Evolutionary conservation across 1,140 invertebrate species (phyloP), one percentile per base, ranked within the genome.

Genomic region (Drosophila paulistorum): DNA sequence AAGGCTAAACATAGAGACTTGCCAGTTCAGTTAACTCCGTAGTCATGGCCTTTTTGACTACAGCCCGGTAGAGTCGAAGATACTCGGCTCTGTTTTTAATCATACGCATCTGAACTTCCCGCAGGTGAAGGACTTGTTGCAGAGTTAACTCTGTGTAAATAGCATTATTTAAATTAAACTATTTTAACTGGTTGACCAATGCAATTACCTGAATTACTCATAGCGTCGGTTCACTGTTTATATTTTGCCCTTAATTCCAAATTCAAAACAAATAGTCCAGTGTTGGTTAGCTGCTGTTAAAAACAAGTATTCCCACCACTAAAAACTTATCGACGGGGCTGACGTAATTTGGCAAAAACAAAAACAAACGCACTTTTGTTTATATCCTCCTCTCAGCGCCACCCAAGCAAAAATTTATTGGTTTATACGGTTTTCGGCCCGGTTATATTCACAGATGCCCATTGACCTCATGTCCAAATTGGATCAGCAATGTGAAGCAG

Each of bases 311-410:
- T 30, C 30, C 30, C 30, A 30, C 30, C 30, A 30, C 30, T 30
- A 30, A 30, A 5, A 30, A 30, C 0, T 1, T 6, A 30, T 30
- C 6, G 30, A 30, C 30, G 6, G 30, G 9, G 14, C 77, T 79
- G 83, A 86, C 79, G 79, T 86, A 82, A 86, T 79, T 87, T 57
- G 6, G 11, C 7, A 37, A 14, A 55, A 58, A 62, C 51, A 54
- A 60, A 65, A 66, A 73, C 68, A 77, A 72, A 61, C 70, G 39
- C 48, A 65, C 69, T 77, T 81, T 86, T 86, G 83, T 86, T 86
- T 86, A 87, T 82, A 62, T 59, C 58, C 51, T 68, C 54, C 57
- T 23, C 33, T 33, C 62, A 26, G 54, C 58, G 60, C 66, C 54
- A 42, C 66, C 26, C 30, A 23, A 13, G 7, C 17, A 37, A 26